These are phyloP conservation scores for Seira sanloemensis DNA, from an alignment of 2,888 invertebrate species.

Conservation along the genomic window DNA sequence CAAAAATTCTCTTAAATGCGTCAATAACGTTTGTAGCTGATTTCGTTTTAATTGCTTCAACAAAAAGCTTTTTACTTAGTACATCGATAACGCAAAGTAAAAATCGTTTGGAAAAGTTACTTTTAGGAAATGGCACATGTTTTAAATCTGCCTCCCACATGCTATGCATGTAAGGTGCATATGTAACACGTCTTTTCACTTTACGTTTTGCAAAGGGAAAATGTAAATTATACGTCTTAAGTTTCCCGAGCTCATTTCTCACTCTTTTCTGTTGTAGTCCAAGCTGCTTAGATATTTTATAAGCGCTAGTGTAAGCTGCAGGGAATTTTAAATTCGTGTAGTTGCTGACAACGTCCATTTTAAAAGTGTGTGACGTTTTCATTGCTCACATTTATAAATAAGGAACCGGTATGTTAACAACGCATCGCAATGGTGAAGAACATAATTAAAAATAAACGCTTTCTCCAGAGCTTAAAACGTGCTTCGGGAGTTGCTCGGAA, in stretches of 20 bases:
- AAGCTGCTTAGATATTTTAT: background rate
- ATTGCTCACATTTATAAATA: too few relatives aligned
- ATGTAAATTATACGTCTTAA: background rate
- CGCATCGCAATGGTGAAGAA: background rate
- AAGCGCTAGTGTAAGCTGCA: background rate
- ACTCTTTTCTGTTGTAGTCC: background rate
- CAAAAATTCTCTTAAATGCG: background rate
- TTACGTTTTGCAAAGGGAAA: background rate
- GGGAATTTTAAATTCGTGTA: background rate
- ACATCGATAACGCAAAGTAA: constrained; percentile 63
- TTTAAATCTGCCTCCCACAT: background rate
- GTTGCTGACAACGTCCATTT: too few relatives aligned
- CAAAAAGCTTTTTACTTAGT: background rate
- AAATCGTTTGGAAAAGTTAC: constrained; percentile 56
- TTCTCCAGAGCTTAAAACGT: background rate
- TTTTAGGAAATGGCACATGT: constrained; percentile 5
- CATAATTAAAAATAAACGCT: background rate
- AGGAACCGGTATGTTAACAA: too few relatives aligned
- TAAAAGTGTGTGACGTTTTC: too few relatives aligned
- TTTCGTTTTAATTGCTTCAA: background rate
- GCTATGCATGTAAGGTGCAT: background rate
- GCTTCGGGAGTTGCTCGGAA: background rate
- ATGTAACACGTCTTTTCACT: background rate
- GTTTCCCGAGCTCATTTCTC: background rate
- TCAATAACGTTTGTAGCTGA: background rate